Base-by-base conservation (phyloP, 2,797 vertebrate genomes). In the Benthosema pterotum region DNA sequence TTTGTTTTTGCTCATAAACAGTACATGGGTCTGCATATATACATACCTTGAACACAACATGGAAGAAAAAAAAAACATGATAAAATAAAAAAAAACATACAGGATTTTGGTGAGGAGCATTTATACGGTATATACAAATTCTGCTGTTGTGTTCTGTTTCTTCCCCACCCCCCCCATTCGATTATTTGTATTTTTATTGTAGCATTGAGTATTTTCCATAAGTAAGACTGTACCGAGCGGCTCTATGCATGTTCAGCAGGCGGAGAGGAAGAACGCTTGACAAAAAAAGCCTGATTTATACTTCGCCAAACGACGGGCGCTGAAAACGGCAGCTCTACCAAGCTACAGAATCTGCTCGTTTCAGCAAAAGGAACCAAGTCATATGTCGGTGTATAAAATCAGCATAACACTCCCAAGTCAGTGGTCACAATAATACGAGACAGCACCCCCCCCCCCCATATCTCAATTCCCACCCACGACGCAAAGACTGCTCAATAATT, bases 21-120 rank as follows among this genome's bases (percentile, higher is more conserved):
- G 96, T 96, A 97, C 95, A 95, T 93, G 94, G 96, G 96, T 97
- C 95, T 95, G 94, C 94, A 91, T 96, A 96, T 96, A 94, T 95
- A 97, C 94, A 91, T 94, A 96, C 93, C 93, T 93, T 94, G 88
- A 94, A 97, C 88, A 88, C 81, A 94, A 88, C 84, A 88, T 78
- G 69, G 53, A 73, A 71, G 11, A 47, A 49, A 11, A 49, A 8
- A 59, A 28, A 49, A 50, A 68, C n/a, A 77, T 5, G 72, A 73
- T 65, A 82, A 84, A 85, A 82, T 42, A 74, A 91, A 56, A 87
- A 87, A 83, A 78, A 91, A 94, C 89, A 88, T 90, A 95, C 92
- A 95, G 94, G 94, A 95, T 97, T 89, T 96, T 96, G 95, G 94
- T 95, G 93, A 96, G 94, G 95, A 95, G 95, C 95, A 91, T 90